Conservation (phyloP, 64 coral and sea anemone species). For the Catalaphyllia jardinei region DNA sequence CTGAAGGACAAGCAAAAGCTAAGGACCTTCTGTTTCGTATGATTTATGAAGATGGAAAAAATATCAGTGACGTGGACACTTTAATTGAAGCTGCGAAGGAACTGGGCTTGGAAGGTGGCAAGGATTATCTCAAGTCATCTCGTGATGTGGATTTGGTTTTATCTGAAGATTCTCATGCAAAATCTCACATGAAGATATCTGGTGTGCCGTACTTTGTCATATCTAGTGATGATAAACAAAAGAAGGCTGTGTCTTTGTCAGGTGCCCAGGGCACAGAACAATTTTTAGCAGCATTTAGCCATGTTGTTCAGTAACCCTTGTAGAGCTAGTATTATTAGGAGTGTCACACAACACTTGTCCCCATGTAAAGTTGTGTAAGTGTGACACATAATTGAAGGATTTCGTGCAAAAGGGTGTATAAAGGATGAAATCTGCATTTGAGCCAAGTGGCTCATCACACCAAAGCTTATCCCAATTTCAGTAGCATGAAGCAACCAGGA, state of each 20-base stretch:
- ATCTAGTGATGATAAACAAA: constrained; percentile 27
- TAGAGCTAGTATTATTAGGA: not conserved
- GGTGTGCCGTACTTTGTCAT: constrained; percentile 87
- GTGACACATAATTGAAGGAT: too few species aligned
- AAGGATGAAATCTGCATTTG: too few species aligned
- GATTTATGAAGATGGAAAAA: constrained; percentile 93
- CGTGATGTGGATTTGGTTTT: constrained; percentile 65
- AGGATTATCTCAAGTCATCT: constrained; percentile 72
- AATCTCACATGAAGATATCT: constrained; percentile 76
- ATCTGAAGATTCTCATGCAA: constrained; percentile 74
- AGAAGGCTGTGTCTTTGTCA: constrained; percentile 58
- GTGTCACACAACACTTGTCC: not conserved
- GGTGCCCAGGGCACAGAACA: constrained; percentile 64
- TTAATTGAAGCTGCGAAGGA: constrained; percentile 70
- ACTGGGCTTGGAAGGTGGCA: constrained; percentile 52
- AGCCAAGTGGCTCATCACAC: too few species aligned
- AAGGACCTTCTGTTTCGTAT: constrained; percentile 84
- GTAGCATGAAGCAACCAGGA: too few species aligned
- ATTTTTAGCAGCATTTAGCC: constrained; percentile 66
- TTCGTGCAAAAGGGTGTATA: too few species aligned
- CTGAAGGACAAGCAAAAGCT: constrained; percentile 65
- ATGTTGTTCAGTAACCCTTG: not conserved
- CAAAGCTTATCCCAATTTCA: too few species aligned
- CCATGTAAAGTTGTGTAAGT: not conserved
- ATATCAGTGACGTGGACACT: constrained; percentile 71